These are phyloP conservation scores for Schizaphis graminum DNA, from an alignment of 2,888 invertebrate species.

Conservation along the genomic window DNA sequence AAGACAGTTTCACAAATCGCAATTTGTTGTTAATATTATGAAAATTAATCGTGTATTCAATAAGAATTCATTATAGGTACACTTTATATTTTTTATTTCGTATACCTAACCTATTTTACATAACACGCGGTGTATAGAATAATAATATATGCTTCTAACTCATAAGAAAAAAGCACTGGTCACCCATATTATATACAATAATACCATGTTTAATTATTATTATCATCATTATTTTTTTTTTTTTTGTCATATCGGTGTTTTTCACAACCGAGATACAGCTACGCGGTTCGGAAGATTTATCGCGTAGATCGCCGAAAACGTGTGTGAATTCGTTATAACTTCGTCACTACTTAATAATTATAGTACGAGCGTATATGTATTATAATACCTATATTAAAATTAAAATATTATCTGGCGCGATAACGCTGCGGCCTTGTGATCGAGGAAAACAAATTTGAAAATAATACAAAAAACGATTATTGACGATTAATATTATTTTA, in stretches of 20 bases:
- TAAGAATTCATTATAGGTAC: not conserved
- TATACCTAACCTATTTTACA: not conserved
- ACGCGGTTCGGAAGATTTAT: not conserved
- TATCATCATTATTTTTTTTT: not conserved
- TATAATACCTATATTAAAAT: not conserved
- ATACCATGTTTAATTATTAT: not conserved
- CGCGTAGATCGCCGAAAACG: not conserved
- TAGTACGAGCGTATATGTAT: not conserved
- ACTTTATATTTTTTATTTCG: not conserved
- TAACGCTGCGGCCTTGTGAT: not conserved
- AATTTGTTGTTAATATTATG: not conserved
- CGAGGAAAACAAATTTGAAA: not conserved
- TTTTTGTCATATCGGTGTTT: not conserved
- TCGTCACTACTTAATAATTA: too few relatives aligned
- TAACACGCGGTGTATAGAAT: not conserved
- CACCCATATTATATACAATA: not conserved
- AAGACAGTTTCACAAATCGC: not conserved
- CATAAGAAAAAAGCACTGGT: not conserved
- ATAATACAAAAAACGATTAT: not conserved
- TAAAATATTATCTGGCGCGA: not conserved
- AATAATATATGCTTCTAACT: not conserved
- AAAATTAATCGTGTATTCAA: not conserved
- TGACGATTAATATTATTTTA: not conserved
- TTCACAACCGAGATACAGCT: not conserved
- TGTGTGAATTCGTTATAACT: conserved; percentile 7